These are phyloP conservation scores for Boleophthalmus pectinirostris DNA, from an alignment of 2,113 vertebrate genomes.

Conservation along the genomic window DNA sequence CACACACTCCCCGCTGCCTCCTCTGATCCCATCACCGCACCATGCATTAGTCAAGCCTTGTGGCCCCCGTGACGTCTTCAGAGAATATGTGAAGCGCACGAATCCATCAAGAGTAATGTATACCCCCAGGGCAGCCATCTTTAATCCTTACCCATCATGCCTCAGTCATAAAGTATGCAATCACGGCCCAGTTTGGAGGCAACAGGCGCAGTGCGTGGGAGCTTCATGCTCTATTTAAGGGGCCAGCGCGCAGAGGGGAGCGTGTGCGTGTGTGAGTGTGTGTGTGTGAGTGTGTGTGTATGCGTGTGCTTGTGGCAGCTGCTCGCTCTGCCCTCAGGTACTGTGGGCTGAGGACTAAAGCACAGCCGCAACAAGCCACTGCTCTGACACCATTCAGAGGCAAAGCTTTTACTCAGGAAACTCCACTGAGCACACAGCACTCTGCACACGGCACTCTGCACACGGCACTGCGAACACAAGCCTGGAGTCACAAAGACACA, in stretches of 20 bases:
- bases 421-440: background rate
- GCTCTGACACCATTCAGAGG: background rate
- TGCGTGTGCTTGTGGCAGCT: background rate
- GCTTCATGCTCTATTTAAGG: constrained; percentile 15
- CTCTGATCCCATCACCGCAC: constrained; percentile 54
- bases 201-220: constrained; percentile 6
- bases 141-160: constrained; percentile 76
- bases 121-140: constrained; percentile 79
- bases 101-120: constrained; percentile 14
- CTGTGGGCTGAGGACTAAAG: background rate
- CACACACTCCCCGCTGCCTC: constrained; percentile 40
- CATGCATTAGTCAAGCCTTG: constrained; percentile 83
- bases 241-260: background rate
- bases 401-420: background rate
- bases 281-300: background rate
- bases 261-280: background rate
- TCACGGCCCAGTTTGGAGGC: constrained; percentile 63
- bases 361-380: background rate
- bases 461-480: too few relatives aligned
- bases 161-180: constrained; percentile 70
- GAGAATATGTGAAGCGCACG: constrained; percentile 13
- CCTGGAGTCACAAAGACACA: background rate
- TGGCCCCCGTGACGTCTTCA: constrained; percentile 27
- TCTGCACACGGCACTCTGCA: too few relatives aligned
- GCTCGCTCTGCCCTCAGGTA: constrained; percentile 5